These are phyloP conservation scores for human (Homo sapiens) DNA, from an alignment of 2,113 vertebrate genomes.

Conservation along the genomic window DNA sequence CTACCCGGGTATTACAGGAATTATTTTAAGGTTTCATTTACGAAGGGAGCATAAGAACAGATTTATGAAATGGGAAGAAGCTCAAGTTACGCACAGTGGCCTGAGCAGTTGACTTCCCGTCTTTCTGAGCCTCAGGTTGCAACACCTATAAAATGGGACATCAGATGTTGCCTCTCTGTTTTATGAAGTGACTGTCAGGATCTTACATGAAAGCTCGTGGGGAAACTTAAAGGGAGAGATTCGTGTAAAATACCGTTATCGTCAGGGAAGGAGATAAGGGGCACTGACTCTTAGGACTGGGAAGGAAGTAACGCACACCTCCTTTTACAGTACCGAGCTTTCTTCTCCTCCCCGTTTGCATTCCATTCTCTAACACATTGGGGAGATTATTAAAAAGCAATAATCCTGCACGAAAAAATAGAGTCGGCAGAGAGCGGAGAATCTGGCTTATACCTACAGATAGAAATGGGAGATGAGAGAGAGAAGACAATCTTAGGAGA, in stretches of 20 bases:
- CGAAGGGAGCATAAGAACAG: neutral
- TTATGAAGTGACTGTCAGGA: neutral
- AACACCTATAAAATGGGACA: fast-evolving
- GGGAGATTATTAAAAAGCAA: neutral
- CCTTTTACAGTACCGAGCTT: fast-evolving
- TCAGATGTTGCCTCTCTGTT: fast-evolving
- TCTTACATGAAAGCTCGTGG: fast-evolving
- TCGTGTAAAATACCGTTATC: neutral
- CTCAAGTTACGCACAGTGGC: neutral
- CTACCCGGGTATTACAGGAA: neutral
- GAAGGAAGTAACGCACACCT: fast-evolving
- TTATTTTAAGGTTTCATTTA: neutral
- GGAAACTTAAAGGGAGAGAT: neutral
- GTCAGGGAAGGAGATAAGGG: fast-evolving
- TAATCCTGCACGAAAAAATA: neutral
- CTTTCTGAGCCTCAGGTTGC: neutral
- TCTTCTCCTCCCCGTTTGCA: neutral
- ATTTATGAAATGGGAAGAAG: neutral
- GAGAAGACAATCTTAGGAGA: neutral
- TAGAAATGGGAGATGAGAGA: neutral
- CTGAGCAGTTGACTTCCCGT: neutral
- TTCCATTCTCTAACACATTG: neutral
- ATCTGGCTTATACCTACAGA: neutral
- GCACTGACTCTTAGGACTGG: fast-evolving
- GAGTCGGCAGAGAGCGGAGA: neutral